These are phyloP conservation scores for Dexiosoma caninum DNA, from an alignment of 2,888 invertebrate genomes.

Conservation along the genomic window DNA sequence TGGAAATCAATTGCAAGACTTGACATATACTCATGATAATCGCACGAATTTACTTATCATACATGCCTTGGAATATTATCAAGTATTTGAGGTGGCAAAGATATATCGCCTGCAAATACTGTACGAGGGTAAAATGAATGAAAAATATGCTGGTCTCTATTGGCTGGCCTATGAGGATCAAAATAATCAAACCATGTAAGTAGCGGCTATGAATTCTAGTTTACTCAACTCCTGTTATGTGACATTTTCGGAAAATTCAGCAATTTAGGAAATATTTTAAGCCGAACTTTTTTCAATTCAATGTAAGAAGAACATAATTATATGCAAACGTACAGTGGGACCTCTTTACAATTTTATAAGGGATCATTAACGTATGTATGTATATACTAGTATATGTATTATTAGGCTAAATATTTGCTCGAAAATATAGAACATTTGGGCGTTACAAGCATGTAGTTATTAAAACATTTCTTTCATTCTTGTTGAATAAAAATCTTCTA, in stretches of 20 bases:
- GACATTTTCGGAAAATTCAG: background rate
- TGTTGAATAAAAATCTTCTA: too few relatives aligned
- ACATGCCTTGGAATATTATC: conserved; percentile 69
- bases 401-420: too few relatives aligned
- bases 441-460: too few relatives aligned
- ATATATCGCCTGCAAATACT: conserved; percentile 78
- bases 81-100: conserved; percentile 70
- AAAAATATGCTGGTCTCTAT: conserved; percentile 83
- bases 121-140: conserved; percentile 80
- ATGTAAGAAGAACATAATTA: too few relatives aligned
- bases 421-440: too few relatives aligned
- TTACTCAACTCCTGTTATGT: background rate
- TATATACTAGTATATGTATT: too few relatives aligned
- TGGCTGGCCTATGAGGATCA: conserved; percentile 79
- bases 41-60: conserved; percentile 69
- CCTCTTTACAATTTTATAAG: too few relatives aligned
- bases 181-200: conserved; percentile 75
- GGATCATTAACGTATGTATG: too few relatives aligned
- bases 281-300: too few relatives aligned
- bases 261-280: too few relatives aligned
- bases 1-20: conserved; percentile 66
- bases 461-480: too few relatives aligned
- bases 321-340: too few relatives aligned
- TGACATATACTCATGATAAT: conserved; percentile 69
- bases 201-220: background rate